A percentile compares a stretch with the other conserved stretches of the same genome.
These are phyloP conservation scores for Philopedon plagiatum DNA, from an alignment of 2,888 invertebrate species.

Conservation along the genomic window DNA sequence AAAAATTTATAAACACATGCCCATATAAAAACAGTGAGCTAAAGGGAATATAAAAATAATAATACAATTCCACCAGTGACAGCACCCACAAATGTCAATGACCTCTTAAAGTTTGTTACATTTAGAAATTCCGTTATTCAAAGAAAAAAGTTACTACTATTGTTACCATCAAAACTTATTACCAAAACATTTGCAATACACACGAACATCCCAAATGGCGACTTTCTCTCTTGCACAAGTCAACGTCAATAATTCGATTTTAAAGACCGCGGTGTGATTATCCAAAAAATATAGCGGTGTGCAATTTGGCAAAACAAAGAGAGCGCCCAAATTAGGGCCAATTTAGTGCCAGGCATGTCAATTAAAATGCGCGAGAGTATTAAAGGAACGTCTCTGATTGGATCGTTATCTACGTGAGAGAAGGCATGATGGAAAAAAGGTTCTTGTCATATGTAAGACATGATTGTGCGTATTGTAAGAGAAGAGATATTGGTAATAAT, in stretches of 20 bases:
- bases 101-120: too few relatives aligned
- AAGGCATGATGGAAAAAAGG: neutral
- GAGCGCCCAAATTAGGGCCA: slow-evolving; percentile 33
- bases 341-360: slow-evolving; percentile 29
- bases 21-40: too few relatives aligned
- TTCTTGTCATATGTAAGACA: slow-evolving; percentile 10
- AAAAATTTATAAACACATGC: too few relatives aligned
- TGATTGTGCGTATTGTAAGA: neutral
- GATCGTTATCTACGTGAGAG: slow-evolving; percentile 15
- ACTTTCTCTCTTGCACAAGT: slow-evolving; percentile 8
- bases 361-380: slow-evolving; percentile 30
- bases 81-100: too few relatives aligned
- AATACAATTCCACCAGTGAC: too few relatives aligned
- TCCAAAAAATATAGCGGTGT: slow-evolving; percentile 3
- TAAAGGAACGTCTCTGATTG: slow-evolving; percentile 18
- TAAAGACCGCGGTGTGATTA: slow-evolving; percentile 5
- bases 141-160: neutral
- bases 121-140: too few relatives aligned
- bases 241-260: slow-evolving; percentile 9
- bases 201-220: neutral
- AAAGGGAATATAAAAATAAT: too few relatives aligned
- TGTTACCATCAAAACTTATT: neutral
- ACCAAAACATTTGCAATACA: neutral
- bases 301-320: slow-evolving; percentile 27
- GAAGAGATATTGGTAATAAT: neutral